These are phyloP conservation scores for Chiroxiphia lanceolata DNA, from an alignment of 2,797 vertebrate genomes.

Conservation along the genomic window DNA sequence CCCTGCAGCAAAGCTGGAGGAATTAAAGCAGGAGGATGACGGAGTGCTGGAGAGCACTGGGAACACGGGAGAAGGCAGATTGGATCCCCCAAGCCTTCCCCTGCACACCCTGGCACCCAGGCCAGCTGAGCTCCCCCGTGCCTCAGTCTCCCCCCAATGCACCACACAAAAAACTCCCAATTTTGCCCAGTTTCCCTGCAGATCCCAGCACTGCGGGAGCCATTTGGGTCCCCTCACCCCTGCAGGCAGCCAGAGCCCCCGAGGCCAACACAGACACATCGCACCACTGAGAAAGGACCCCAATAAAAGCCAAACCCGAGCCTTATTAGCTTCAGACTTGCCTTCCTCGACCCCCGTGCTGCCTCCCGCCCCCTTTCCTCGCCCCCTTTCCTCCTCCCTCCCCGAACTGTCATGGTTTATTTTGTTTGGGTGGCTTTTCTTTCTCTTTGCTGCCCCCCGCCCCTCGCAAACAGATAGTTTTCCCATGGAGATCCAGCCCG, in stretches of 20 bases:
- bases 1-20: not conserved
- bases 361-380: not conserved
- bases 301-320: not conserved
- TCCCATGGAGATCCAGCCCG: slow-evolving; percentile 72
- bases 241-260: not conserved
- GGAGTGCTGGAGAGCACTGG: not conserved
- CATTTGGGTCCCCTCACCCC: fast-evolving
- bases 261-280: not conserved
- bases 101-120: fast-evolving
- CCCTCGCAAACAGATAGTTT: slow-evolving; percentile 63
- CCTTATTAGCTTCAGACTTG: not conserved
- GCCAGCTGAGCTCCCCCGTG: not conserved
- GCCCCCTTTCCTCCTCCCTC: not conserved
- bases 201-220: fast-evolving
- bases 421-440: slow-evolving; percentile 62
- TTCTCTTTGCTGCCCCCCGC: not conserved
- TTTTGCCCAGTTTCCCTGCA: fast-evolving
- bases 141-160: not conserved
- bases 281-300: not conserved
- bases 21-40: not conserved
- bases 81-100: not conserved
- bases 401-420: slow-evolving; percentile 45
- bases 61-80: not conserved
- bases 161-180: fast-evolving
- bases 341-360: not conserved